A percentile compares a stretch with the other conserved stretches of the same genome.
These are phyloP conservation scores for Acipenser ruthenus DNA, from an alignment of 2,797 vertebrate species.

Conservation along the genomic window DNA sequence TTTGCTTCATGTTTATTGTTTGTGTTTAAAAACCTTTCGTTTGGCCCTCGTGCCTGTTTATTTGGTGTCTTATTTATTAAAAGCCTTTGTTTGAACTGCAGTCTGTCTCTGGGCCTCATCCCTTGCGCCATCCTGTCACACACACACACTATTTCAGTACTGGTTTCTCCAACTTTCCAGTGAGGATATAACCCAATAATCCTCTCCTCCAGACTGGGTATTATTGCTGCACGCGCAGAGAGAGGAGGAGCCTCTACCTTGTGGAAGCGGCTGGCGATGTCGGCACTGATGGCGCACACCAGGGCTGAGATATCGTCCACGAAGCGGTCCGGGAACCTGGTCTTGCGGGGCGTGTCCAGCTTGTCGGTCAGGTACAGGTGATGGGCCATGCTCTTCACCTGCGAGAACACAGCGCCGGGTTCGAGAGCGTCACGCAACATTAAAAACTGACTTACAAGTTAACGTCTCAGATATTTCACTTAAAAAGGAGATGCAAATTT, in stretches of 20 bases:
- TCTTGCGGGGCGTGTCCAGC: conserved; percentile 63
- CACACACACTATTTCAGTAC: too few relatives aligned
- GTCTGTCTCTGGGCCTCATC: too few relatives aligned
- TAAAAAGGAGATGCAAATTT: too few relatives aligned
- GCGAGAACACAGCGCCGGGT: neutral
- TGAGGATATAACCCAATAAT: neutral
- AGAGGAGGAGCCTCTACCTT: conserved; percentile 55
- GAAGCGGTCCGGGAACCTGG: conserved; percentile 80
- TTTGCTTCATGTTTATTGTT: too few relatives aligned
- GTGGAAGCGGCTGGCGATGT: conserved; percentile 70
- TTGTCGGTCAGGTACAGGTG: conserved; percentile 74
- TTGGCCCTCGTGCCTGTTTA: too few relatives aligned
- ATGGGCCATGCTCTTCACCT: conserved; percentile 84
- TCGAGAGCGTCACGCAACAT: neutral
- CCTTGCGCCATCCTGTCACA: too few relatives aligned
- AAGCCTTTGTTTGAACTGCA: too few relatives aligned
- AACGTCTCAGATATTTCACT: too few relatives aligned
- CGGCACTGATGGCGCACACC: conserved; percentile 72
- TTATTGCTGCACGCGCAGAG: neutral
- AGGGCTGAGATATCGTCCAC: conserved; percentile 79
- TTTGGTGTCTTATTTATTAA: too few relatives aligned
- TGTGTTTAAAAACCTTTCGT: too few relatives aligned
- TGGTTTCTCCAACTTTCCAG: too few relatives aligned
- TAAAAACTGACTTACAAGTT: neutral
- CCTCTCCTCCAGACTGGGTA: neutral